phyloP scores from a whole-genome alignment of 2,888 invertebrate species.

The Hirtodrosophila alboralis region DNA sequence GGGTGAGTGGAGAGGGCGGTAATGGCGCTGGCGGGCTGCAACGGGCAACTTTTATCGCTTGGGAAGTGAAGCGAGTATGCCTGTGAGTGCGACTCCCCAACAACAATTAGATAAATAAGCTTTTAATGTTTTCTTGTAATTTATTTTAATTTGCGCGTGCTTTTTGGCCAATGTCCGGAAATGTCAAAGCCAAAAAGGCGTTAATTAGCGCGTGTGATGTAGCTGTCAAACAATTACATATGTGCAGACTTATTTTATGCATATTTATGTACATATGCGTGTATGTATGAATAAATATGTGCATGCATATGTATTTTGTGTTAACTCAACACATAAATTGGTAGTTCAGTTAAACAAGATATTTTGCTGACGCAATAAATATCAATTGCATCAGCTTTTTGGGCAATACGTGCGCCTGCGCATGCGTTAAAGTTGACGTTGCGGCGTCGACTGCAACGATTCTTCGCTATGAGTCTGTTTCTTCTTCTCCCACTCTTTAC shows the following conservation, averaged over 20 bases:
- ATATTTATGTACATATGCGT: constrained; percentile 4
- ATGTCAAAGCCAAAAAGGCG: constrained; percentile 4
- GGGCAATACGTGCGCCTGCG: constrained; percentile 54
- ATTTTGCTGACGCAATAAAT: constrained; percentile 67
- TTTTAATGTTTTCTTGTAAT: constrained; percentile 60
- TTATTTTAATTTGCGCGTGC: constrained; percentile 50
- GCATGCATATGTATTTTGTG: constrained; percentile 5
- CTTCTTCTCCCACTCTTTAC: constrained; percentile 8
- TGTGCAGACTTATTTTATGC: no score
- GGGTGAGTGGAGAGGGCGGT: not conserved
- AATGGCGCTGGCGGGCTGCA: no score
- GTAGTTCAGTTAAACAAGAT: constrained; percentile 6
- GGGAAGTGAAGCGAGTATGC: no score
- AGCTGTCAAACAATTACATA: constrained; percentile 18
- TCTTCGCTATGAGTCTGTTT: constrained; percentile 16
- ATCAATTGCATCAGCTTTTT: constrained; percentile 69
- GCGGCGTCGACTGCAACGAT: constrained; percentile 16
- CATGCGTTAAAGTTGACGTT: constrained; percentile 35
- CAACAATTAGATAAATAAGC: constrained; percentile 70
- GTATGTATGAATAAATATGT: constrained; percentile 9
- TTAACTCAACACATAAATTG: constrained; percentile 20
- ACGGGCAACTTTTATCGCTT: constrained; percentile 38
- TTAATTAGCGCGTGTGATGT: constrained; percentile 23
- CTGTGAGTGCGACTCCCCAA: constrained; percentile 34
- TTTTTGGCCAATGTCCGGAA: constrained; percentile 30